These are phyloP conservation scores for Andrena camellia DNA, from an alignment of 2,888 invertebrate species.

Conservation along the genomic window DNA sequence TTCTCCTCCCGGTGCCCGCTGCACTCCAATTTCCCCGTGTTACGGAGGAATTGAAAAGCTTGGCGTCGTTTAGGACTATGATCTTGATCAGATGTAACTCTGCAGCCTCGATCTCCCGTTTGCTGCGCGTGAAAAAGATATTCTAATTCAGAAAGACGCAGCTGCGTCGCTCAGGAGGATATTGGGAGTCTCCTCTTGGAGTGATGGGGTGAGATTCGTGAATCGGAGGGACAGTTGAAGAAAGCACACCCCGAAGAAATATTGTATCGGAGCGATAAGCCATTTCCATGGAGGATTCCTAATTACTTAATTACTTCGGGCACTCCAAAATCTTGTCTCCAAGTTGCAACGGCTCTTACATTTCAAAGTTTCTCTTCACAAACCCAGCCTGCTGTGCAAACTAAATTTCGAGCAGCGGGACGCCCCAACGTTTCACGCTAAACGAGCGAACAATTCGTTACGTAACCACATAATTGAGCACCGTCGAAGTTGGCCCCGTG, in stretches of 20 bases:
- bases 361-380: too few species aligned
- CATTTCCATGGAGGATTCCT: background rate
- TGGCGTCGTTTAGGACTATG: too few species aligned
- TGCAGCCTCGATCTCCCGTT: too few species aligned
- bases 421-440: background rate
- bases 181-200: background rate
- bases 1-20: background rate
- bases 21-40: background rate
- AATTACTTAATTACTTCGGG: background rate
- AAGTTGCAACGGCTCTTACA: too few species aligned
- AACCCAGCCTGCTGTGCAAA: too few species aligned
- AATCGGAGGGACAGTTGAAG: background rate
- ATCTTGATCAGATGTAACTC: too few species aligned
- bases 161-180: too few species aligned
- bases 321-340: background rate
- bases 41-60: too few species aligned
- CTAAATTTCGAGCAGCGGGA: too few species aligned
- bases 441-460: conserved; percentile 8
- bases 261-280: background rate
- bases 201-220: background rate
- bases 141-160: too few species aligned
- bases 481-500: conserved; percentile 20
- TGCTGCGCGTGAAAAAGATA: too few species aligned
- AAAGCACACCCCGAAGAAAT: background rate
- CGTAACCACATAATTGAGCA: conserved; percentile 18